Conservation (phyloP, 2,113 vertebrate species). For the Platysternon megacephalum region DNA sequence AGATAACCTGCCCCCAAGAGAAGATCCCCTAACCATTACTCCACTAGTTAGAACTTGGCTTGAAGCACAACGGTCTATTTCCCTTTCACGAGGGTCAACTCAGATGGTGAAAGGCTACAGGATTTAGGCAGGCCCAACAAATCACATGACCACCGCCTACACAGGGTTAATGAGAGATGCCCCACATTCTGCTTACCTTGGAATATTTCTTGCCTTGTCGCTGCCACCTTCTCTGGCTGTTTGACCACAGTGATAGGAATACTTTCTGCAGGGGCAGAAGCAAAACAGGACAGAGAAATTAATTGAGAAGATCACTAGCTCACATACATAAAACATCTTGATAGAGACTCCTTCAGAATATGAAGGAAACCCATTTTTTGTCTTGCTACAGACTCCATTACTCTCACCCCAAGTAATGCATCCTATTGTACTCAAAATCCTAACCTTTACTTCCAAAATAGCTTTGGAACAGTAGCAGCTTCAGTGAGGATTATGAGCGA, state of each 20-base stretch:
- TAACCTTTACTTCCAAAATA: not conserved
- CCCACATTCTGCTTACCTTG: slow-evolving; percentile 77
- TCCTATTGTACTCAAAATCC: not conserved
- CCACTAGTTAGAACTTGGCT: not conserved
- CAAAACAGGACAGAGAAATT: not conserved
- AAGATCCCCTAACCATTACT: not conserved
- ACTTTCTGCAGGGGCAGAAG: slow-evolving; percentile 73
- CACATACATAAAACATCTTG: not conserved
- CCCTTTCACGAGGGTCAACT: not conserved
- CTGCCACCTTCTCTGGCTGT: slow-evolving; percentile 85
- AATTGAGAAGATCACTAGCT: not conserved
- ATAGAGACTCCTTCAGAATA: not conserved
- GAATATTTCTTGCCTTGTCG: slow-evolving; percentile 86
- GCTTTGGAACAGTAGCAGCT: slow-evolving; percentile 15
- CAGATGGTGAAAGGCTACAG: not conserved
- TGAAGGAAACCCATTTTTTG: not conserved
- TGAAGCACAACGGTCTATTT: not conserved
- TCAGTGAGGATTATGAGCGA: not conserved
- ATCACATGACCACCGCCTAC: not conserved
- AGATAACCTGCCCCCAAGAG: not conserved
- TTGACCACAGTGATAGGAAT: slow-evolving; percentile 70
- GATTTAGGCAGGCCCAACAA: not conserved
- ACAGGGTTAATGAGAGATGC: not conserved
- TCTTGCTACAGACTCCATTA: not conserved
- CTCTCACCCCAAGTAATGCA: not conserved